These are phyloP conservation scores for Malurus elegans DNA, from an alignment of 2,113 vertebrate species.

Conservation along the genomic window DNA sequence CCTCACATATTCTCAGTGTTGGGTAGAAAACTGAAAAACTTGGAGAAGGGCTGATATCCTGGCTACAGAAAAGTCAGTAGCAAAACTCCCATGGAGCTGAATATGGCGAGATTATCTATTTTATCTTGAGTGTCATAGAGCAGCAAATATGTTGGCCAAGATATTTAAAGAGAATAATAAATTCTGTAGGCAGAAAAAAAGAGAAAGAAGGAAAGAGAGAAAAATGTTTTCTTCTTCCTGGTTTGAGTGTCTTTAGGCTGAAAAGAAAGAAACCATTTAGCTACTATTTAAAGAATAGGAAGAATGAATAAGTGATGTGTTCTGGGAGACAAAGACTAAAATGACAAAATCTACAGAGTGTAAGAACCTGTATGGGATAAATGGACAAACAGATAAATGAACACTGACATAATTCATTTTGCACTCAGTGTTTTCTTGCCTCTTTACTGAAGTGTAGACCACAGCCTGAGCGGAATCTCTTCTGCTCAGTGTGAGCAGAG, in stretches of 20 bases:
- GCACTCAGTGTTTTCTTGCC: background rate
- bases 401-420: background rate
- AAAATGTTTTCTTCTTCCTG: background rate
- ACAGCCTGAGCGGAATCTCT: background rate
- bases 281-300: background rate
- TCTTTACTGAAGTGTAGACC: background rate
- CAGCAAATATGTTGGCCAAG: background rate
- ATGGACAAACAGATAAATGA: background rate
- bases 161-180: background rate
- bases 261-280: background rate
- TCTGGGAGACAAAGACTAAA: background rate
- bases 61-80: background rate
- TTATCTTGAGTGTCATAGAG: background rate
- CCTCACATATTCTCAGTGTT: background rate
- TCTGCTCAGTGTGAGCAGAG: background rate
- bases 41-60: background rate
- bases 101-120: background rate
- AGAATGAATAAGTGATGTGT: background rate
- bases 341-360: background rate
- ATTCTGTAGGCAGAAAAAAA: background rate
- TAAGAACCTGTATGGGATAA: background rate
- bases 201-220: accelerated
- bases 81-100: background rate
- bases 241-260: background rate
- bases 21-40: background rate